Evolutionary conservation across 2,888 invertebrate genomes (phyloP).

Genomic region (Xiphydria camelus): DNA sequence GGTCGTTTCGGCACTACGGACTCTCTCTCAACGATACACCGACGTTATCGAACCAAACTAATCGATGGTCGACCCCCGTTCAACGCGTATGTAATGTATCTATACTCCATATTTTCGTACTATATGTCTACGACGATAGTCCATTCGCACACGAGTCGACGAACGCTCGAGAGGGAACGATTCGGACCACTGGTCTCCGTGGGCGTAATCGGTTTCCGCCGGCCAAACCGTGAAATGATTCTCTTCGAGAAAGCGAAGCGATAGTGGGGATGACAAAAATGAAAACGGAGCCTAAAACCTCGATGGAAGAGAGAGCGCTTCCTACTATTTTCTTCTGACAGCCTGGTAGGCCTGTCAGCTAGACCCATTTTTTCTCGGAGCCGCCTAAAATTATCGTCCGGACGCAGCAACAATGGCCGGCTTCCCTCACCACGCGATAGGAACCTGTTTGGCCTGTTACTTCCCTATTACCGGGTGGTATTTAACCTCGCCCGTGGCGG

Average conservation of each 20-base stretch:
- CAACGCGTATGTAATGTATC: too few species aligned
- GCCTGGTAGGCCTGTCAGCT: slow-evolving; percentile 39
- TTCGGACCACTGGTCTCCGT: too few species aligned
- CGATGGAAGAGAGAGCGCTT: slow-evolving; percentile 11
- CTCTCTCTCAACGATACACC: too few species aligned
- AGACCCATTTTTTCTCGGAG: slow-evolving; percentile 42
- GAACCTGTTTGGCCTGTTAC: slow-evolving; percentile 27
- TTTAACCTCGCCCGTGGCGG: slow-evolving; percentile 31
- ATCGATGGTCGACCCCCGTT: too few species aligned
- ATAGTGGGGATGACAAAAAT: not conserved
- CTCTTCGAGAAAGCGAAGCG: too few species aligned
- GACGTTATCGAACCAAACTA: too few species aligned
- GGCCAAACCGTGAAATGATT: too few species aligned
- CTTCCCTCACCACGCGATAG: not conserved
- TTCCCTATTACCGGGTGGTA: slow-evolving; percentile 36
- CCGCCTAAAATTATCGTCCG: slow-evolving; percentile 36
- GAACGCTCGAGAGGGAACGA: too few species aligned
- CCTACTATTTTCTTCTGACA: slow-evolving; percentile 32
- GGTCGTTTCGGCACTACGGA: not conserved
- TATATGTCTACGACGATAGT: too few species aligned
- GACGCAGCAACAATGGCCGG: not conserved
- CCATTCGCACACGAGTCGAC: too few species aligned
- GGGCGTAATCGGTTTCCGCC: too few species aligned
- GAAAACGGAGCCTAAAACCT: slow-evolving; percentile 5
- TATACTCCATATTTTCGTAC: too few species aligned